Conservation (phyloP, 1,140 invertebrate species). For the Pentalonia nigronervosa region DNA sequence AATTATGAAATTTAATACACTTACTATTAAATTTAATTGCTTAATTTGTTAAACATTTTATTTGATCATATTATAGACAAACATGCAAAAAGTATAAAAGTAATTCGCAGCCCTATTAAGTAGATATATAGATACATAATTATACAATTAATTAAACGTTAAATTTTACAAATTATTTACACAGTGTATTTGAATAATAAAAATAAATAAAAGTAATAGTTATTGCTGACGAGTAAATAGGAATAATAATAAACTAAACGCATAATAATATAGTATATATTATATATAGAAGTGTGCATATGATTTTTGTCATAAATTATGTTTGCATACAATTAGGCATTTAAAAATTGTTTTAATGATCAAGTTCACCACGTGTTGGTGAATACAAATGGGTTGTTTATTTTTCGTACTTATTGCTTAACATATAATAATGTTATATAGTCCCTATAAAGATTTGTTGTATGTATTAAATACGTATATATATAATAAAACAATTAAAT, state of each 20-base stretch:
- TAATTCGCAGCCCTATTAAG: too few relatives aligned
- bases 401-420: background rate
- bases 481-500: slow-evolving; percentile 31
- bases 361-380: background rate
- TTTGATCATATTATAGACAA: too few relatives aligned
- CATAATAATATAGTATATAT: background rate
- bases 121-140: too few relatives aligned
- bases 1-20: too few relatives aligned
- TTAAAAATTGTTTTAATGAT: background rate
- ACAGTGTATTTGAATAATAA: background rate
- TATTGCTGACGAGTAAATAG: background rate
- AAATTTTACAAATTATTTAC: too few relatives aligned
- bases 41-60: too few relatives aligned
- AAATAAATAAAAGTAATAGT: background rate
- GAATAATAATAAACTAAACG: background rate
- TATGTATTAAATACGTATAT: background rate
- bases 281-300: background rate
- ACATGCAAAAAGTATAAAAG: too few relatives aligned
- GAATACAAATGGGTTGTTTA: background rate
- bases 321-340: background rate
- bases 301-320: background rate
- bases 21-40: too few relatives aligned
- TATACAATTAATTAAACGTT: too few relatives aligned
- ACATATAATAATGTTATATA: background rate
- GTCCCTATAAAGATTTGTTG: background rate